phyloP scores from a whole-genome alignment of 2,888 invertebrate genomes.

The Trachelus troglodyta region DNA sequence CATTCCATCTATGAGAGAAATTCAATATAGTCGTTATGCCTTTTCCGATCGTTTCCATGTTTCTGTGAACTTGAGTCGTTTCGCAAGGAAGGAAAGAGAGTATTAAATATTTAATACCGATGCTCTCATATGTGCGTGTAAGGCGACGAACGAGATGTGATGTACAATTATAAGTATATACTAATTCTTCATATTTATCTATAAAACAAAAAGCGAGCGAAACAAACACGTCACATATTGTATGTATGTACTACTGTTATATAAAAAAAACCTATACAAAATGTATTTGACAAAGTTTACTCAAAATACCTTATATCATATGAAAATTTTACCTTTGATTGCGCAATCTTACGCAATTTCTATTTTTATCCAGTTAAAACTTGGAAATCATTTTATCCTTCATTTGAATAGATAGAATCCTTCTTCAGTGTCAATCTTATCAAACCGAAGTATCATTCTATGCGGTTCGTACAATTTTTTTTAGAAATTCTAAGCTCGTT shows the following conservation, averaged over 20 bases:
- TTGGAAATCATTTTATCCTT: background rate
- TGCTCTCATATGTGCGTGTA: background rate
- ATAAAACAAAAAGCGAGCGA: constrained; percentile 13
- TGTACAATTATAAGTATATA: constrained; percentile 34
- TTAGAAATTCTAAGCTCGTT: background rate
- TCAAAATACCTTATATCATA: background rate
- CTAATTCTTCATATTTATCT: constrained; percentile 30
- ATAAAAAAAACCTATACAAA: background rate
- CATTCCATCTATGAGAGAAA: constrained; percentile 1
- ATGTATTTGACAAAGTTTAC: background rate
- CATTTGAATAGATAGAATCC: background rate
- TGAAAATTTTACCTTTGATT: background rate
- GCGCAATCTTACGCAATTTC: background rate
- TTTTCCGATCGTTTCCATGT: background rate
- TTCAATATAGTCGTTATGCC: background rate
- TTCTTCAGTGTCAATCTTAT: background rate
- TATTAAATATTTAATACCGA: background rate
- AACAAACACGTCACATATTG: background rate
- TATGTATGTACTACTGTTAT: constrained; percentile 6
- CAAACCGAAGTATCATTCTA: background rate
- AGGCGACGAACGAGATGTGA: constrained; percentile 1
- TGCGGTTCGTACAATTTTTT: background rate
- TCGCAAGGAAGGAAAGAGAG: background rate
- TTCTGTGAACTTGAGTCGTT: background rate
- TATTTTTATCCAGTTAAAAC: background rate